Evolutionary conservation across 2,888 invertebrate species (phyloP).

Genomic region (Apodemia hepburni): DNA sequence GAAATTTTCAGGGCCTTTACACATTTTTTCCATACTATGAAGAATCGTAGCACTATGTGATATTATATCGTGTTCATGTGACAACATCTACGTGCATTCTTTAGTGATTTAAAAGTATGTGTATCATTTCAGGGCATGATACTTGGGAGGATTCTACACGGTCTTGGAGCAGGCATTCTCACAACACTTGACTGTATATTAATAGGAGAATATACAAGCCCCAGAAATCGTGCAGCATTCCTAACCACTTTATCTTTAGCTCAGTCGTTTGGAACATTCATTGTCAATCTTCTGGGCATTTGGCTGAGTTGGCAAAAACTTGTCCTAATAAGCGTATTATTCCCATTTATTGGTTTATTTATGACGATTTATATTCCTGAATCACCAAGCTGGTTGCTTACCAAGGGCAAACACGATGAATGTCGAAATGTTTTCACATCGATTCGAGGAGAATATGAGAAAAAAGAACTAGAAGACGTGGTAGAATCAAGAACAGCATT

Average conservation of each 20-base stretch:
- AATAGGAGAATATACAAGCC: slow-evolving; percentile 79
- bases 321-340: slow-evolving; percentile 63
- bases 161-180: slow-evolving; percentile 72
- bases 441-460: slow-evolving; percentile 73
- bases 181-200: slow-evolving; percentile 68
- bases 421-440: slow-evolving; percentile 77
- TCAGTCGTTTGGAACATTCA: slow-evolving; percentile 80
- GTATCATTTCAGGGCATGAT: slow-evolving; percentile 42
- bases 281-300: slow-evolving; percentile 81
- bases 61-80: no score
- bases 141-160: slow-evolving; percentile 50
- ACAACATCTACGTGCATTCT: no score
- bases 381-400: slow-evolving; percentile 83
- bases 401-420: slow-evolving; percentile 70
- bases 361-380: slow-evolving; percentile 72
- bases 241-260: slow-evolving; percentile 79
- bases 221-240: slow-evolving; percentile 80
- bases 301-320: slow-evolving; percentile 76
- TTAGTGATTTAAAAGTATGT: slow-evolving; percentile 49
- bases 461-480: slow-evolving; percentile 61
- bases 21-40: no score
- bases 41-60: no score
- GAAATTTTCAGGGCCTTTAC: no score
- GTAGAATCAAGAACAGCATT: slow-evolving; percentile 43
- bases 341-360: slow-evolving; percentile 64